Conservation (phyloP, 2,888 invertebrate species). For the Eutolmus rufibarbis region DNA sequence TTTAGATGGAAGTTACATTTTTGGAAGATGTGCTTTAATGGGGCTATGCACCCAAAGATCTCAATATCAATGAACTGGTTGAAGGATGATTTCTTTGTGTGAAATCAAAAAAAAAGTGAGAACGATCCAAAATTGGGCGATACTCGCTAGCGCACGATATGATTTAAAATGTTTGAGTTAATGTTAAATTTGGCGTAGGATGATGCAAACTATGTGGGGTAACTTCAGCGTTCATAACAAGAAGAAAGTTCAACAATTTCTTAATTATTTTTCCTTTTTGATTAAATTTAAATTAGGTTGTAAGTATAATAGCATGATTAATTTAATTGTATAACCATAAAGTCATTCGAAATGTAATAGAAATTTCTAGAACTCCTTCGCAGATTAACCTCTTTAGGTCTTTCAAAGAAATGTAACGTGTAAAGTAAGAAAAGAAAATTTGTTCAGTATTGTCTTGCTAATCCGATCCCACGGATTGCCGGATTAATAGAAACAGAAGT, state of each 20-base stretch:
- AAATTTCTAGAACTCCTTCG: not conserved
- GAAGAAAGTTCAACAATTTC: not conserved
- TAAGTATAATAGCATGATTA: not conserved
- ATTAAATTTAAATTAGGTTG: not conserved
- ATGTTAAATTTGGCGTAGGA: not conserved
- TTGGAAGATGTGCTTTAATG: not conserved
- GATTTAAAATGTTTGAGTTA: not conserved
- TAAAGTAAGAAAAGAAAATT: not conserved
- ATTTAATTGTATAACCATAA: not conserved
- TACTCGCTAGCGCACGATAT: not conserved
- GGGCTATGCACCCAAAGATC: not conserved
- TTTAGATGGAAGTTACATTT: not conserved
- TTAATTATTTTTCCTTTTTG: not conserved
- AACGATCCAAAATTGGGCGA: not conserved
- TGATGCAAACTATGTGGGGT: not conserved
- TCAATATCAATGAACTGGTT: constrained; percentile 1
- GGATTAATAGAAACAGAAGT: not conserved
- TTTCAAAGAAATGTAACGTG: not conserved
- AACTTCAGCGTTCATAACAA: not conserved
- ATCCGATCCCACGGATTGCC: not conserved
- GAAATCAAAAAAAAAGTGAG: not conserved
- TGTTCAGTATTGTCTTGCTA: not conserved
- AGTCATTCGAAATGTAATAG: not conserved
- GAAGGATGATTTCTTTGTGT: not conserved
- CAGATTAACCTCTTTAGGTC: not conserved